Conservation (phyloP, 2,888 invertebrate genomes). For the Apodemia hepburni region DNA sequence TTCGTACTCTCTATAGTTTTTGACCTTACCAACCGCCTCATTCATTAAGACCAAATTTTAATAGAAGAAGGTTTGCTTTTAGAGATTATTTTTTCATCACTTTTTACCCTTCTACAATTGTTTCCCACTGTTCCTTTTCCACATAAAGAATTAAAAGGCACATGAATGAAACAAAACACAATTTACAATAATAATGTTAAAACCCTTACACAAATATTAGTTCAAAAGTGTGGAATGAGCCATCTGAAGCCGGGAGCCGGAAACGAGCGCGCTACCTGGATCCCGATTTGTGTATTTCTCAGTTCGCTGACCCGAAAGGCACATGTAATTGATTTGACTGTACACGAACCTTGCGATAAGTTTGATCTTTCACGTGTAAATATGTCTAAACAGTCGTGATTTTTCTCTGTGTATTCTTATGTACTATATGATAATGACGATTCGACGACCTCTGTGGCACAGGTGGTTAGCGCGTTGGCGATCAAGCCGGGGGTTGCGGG, state of each 20-base stretch:
- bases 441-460: no score
- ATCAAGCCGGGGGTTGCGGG: no score
- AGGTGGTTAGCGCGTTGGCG: no score
- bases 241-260: not conserved
- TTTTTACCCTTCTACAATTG: no score
- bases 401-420: not conserved
- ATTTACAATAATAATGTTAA: not conserved
- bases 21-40: no score
- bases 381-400: slow-evolving; percentile 1
- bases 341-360: slow-evolving; percentile 9
- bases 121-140: no score
- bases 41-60: no score
- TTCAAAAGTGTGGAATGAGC: slow-evolving; percentile 1
- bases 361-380: slow-evolving; percentile 20
- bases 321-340: slow-evolving; percentile 21
- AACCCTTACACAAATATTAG: not conserved
- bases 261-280: slow-evolving; percentile 1
- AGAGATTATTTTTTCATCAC: no score
- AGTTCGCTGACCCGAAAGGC: slow-evolving; percentile 18
- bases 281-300: slow-evolving; percentile 9
- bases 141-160: no score
- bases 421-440: no score
- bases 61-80: no score
- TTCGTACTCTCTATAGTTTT: no score
- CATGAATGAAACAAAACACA: not conserved